Base-by-base conservation (phyloP, 2,888 invertebrate genomes). In the Dynastes hyllus region DNA sequence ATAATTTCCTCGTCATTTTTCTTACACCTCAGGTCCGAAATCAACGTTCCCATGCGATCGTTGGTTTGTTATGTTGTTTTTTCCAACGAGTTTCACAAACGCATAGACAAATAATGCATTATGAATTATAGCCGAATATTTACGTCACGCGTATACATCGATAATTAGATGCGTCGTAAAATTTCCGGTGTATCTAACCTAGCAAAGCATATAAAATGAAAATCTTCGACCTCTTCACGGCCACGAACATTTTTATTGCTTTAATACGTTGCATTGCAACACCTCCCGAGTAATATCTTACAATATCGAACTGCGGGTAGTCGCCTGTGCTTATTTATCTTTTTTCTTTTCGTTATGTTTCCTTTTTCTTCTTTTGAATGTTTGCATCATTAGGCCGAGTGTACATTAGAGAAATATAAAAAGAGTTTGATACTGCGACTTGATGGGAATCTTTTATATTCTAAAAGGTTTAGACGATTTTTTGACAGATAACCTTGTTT, bases 231-330 rank as follows among this genome's bases (percentile, higher is more conserved):
- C 16, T 22, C 55, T 6, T 55, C 55, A n/a, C 55, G 55, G 55
- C 55, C 55, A 22, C 22, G 22, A 16, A 55, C 22, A 55, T 55
- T 55, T 55, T 55, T 55, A 55, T 55, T 55, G 16, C 55, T 55
- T 55, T 55, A 55, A n/a, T n/a, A 22, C 55, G 45, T 45, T 11
- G 45, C 55, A 22, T 55, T 55, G 22, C 55, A 6, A 55, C 55
- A 55, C 55, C 55, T 55, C 13, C 55, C 2, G 6, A 6, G n/a
- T 22, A 55, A n/a, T n/a, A 22, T 11, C 22, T 45, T 45, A 45
- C 45, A 45, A 45, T 45, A 45, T 11, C 45, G 8, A 45, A 45
- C 45, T 11, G 45, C 45, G 45, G 45, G 45, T 45, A 45, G 45
- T 45, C 45, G 9, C 11, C 11, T 8, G 55, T 16, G 55, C 55